Percentiles rank a stretch among this genome's conserved stretches.
These are phyloP conservation scores for Vireo altiloquus DNA, from an alignment of 2,113 vertebrate species.

Conservation along the genomic window DNA sequence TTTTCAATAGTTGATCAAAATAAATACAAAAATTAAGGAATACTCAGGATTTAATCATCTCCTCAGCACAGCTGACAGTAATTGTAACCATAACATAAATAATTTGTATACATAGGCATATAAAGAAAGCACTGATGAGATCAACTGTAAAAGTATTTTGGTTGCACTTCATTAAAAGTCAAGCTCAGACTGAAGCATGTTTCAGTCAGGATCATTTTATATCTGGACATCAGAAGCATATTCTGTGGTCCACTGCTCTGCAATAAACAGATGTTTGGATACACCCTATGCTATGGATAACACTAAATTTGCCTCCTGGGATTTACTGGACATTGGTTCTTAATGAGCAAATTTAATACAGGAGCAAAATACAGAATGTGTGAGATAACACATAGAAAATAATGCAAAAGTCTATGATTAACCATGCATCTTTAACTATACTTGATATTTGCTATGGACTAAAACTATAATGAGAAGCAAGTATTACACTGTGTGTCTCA, in stretches of 20 bases:
- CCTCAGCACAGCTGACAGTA: neutral
- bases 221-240: constrained; percentile 44
- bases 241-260: constrained; percentile 37
- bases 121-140: constrained; percentile 14
- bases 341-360: constrained; percentile 63
- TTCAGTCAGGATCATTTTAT: constrained; percentile 12
- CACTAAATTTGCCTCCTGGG: constrained; percentile 28
- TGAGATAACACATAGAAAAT: constrained; percentile 10
- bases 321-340: constrained; percentile 58
- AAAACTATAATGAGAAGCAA: neutral
- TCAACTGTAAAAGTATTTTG: neutral
- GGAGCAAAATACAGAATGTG: constrained; percentile 34
- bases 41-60: neutral
- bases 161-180: constrained; percentile 33
- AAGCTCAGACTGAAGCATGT: neutral
- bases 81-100: constrained; percentile 4
- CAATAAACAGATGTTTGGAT: constrained; percentile 66
- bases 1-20: constrained; percentile 19
- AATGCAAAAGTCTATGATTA: neutral
- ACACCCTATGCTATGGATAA: neutral
- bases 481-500: neutral
- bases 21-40: constrained; percentile 19
- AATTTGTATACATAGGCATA: neutral
- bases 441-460: neutral
- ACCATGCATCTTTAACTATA: neutral